These are phyloP conservation scores for Cynodonichthys magdalenae DNA, from an alignment of 2,797 vertebrate genomes.

Conservation along the genomic window DNA sequence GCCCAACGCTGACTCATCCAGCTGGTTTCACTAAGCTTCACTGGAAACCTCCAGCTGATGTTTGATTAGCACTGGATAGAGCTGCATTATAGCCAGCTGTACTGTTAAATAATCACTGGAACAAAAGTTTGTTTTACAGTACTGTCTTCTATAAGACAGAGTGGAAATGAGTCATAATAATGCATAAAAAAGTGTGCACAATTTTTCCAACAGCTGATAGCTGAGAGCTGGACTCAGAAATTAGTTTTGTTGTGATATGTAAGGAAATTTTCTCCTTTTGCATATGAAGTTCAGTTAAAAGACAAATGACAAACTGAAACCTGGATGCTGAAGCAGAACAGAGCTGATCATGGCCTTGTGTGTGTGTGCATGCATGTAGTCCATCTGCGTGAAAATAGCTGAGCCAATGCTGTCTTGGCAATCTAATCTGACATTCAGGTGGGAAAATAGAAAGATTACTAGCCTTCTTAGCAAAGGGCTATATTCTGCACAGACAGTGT, in stretches of 20 bases:
- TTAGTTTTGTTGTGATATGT: constrained; percentile 3
- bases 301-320: background rate
- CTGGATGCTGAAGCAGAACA: constrained; percentile 7
- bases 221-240: constrained; percentile 14
- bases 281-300: constrained; percentile 8
- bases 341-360: background rate
- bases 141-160: too few relatives aligned
- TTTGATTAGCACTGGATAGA: constrained; percentile 20
- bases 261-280: background rate
- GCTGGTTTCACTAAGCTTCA: constrained; percentile 44
- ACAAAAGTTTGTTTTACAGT: too few relatives aligned
- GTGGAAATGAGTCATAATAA: too few relatives aligned
- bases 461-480: constrained; percentile 60
- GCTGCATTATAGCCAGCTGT: constrained; percentile 7
- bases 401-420: constrained; percentile 39
- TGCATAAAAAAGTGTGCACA: constrained; percentile 8
- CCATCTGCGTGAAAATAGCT: constrained; percentile 32
- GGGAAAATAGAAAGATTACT: constrained; percentile 72
- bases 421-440: constrained; percentile 63
- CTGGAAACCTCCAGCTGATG: constrained; percentile 24
- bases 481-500: constrained; percentile 42
- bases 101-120: background rate
- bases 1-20: constrained; percentile 50
- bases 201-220: constrained; percentile 13
- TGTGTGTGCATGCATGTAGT: constrained; percentile 6